Conservation (phyloP, 2,113 vertebrate genomes). For the Machaerirhynchus nigripectus region DNA sequence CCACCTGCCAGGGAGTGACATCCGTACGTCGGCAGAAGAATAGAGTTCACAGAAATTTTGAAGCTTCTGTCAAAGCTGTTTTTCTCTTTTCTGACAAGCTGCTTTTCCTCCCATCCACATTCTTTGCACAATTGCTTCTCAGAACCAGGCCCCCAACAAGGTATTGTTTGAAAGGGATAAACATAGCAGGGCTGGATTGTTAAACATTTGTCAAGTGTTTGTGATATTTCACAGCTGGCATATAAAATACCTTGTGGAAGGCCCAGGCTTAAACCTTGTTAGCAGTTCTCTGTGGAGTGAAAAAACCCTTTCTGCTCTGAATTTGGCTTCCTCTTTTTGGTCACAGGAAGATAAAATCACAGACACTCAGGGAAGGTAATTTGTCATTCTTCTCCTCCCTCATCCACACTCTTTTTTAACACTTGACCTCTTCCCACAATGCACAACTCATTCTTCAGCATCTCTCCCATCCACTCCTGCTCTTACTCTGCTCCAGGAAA, state of each 20-base stretch:
- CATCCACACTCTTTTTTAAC: neutral
- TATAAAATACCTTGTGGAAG: conserved; percentile 30
- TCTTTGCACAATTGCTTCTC: neutral
- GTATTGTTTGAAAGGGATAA: conserved; percentile 58
- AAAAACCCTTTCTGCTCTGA: neutral
- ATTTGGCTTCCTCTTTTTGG: neutral
- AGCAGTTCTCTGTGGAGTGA: neutral
- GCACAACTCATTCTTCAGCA: neutral
- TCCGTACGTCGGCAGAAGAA: neutral
- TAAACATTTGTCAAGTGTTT: conserved; percentile 62
- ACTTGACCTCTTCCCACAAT: neutral
- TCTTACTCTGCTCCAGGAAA: neutral
- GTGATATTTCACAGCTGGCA: conserved; percentile 63
- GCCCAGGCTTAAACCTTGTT: neutral
- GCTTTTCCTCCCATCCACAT: neutral
- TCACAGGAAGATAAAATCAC: neutral
- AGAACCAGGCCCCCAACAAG: conserved; percentile 15
- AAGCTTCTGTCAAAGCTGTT: neutral
- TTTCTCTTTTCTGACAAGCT: neutral
- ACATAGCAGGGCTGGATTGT: conserved; percentile 34
- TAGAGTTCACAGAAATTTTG: neutral
- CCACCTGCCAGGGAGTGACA: neutral
- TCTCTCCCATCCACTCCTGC: neutral
- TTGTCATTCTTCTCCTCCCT: neutral
- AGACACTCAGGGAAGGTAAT: neutral